Evolutionary conservation across 2,797 vertebrate species (phyloP), one percentile per base, ranked within the genome.

Genomic region (Dicrostonyx torquatus): DNA sequence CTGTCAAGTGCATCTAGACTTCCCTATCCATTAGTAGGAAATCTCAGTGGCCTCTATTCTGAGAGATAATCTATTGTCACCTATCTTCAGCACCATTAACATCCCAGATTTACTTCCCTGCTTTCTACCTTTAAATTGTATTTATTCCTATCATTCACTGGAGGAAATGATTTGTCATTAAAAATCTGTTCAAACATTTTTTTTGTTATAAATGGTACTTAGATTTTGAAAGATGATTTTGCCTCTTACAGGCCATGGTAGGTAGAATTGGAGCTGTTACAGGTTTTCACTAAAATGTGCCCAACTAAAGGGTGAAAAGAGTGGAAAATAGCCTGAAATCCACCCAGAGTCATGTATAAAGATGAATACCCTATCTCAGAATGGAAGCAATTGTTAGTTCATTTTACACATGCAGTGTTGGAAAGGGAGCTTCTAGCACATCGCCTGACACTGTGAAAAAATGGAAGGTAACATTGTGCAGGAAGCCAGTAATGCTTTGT

Each of bases 401-500:
- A 62, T 75, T 93, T 88, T 87, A 78, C 43, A 72, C 7, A 79
- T 40, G 43, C 15, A 62, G 14, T 50, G 11, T 70, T 64, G 73
- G 48, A 31, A 95, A 85, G 24, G 40, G 20, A 87, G 14, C 3
- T 87, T 87, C 70, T 64, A 87, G 48, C 60, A 60, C 62, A 68
- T 34, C 91, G 82, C 62, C 92, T 79, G 62, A 70, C 68, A 45
- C n/a, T 31, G 3, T 45, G 20, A 85, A 31, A 12, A 73, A 70
- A 95, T 58, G 48, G 85, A 78, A 85, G 94, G 0, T 40, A 64
- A 37, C 87, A 88, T 73, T 37, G 29, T 60, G 5, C 37, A 82
- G 48, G 34, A 66, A 87, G 26, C 66, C 87, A 78, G 84, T 77
- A 50, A 62, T 77, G 29, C 64, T 95, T 88, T 87, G 50, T 84